Evolutionary conservation across 2,797 vertebrate species (phyloP), one percentile per base, ranked within the genome.

Genomic region (Takifugu ocellatus): DNA sequence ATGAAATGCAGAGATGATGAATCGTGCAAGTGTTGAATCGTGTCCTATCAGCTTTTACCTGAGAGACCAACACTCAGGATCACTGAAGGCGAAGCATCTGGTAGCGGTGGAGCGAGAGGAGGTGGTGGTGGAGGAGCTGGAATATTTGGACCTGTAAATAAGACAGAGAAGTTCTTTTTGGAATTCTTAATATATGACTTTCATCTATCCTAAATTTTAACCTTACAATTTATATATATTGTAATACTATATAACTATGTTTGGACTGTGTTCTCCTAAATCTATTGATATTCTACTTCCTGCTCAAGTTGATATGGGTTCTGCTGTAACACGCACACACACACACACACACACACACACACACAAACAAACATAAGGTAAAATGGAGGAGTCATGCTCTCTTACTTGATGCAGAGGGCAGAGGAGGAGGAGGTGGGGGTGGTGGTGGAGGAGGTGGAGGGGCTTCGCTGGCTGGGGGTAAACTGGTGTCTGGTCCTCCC

Each of bases 21-120:
- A 39, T 14, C 3, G 36, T 2, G 9, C 36, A 39, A 14, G 10
- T 33, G 1, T 33, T 29, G 27, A 29, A 10, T 29, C 27, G 7
- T 4, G 43, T 17, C 6, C 46, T 39, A 11, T 39, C 26, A 1
- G 17, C 11, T 42, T 71, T 87, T 78, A 98, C 96, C 96, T 74
- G 96, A 95, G 53, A 98, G 89, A 65, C 96, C 96, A 0, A 94
- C 52, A 4, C 92, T 98, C 68, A 98, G 86, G 59, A 98, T 91
- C 48, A 98, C 91, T 7, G 94, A 96, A 4, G 94, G 94, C 6
- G 92, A 93, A 16, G 92, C 79, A 0, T 92, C 96, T 0, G 94
- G 93, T 50, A 96, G 85, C 3, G 94, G 95, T 0, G 95, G 94
- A 45, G 90, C 86, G 0, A 69, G 90, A 51, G 89, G 92, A 48